Base-by-base conservation (phyloP, 1,140 invertebrate genomes). In the Brachionus sp. region DNA sequence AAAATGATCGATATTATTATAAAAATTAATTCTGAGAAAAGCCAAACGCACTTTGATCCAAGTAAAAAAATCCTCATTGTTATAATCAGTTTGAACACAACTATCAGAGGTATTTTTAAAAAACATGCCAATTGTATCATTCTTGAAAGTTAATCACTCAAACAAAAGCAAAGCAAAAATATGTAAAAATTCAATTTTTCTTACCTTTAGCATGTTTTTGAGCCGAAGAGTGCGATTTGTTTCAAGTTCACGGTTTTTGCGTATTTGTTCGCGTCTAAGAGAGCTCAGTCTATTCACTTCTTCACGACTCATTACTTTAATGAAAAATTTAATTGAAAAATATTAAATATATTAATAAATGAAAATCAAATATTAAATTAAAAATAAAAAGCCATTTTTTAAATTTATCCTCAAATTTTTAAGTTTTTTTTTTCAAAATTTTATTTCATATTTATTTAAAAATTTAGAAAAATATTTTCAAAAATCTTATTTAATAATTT, bases 201-300 rank as follows among this genome's bases (percentile, higher is more conserved):
- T 44, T 68, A 82, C 80, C 37, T 70, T 25, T 37, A 82, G 23
- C 57, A 82, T 66, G 33, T 66, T 82, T 35, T 82, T 82, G 16
- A 82, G 62, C 25, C 39, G 25, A 13, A 66, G 19, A 25, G 39
- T 33, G n/a, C 57, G 57, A 19, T 66, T 82, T 6, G 62, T 46
- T 10, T 68, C 62, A 13, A 66, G 57, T 25, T 82, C 80, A 19
- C 62, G 80, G 13, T 82, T 66, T 53, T 70, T 64, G 13, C 82
- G 82, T 42, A 83, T 19, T 77, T 83, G 66, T 53, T 83, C 82
- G 4, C 82, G 82, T 83, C 82, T 19, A 33, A 64, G 25, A n/a
- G 82, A 83, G 62, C 82, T 70, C 3, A 83, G 37, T 19, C 57
- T 23, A 42, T 70, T 73, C 5, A 44, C 82, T 53, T 83, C 66